Conservation (phyloP, 2,888 invertebrate genomes). For the Dicranocentrus wangi region DNA sequence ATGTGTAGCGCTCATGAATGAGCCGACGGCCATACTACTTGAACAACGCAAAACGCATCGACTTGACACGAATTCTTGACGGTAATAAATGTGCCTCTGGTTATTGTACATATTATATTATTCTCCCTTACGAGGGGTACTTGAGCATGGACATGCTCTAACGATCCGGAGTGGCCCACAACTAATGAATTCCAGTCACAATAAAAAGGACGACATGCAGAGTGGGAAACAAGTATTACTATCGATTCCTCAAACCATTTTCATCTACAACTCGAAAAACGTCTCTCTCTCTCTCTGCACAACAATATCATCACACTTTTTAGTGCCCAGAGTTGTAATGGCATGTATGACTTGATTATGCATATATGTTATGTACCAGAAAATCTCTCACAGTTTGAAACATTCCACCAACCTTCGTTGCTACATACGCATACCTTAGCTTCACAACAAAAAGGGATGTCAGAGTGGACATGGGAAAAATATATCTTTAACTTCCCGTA, state of each 20-base stretch:
- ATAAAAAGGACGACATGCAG: constrained; percentile 51
- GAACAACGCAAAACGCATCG: too few species aligned
- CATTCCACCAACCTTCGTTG: too few species aligned
- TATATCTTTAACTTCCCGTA: constrained; percentile 15
- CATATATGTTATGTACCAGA: too few species aligned
- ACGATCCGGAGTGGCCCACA: constrained; percentile 3
- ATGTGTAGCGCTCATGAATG: not conserved
- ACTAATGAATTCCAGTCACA: constrained; percentile 37
- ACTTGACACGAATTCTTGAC: too few species aligned
- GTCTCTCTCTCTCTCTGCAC: not conserved
- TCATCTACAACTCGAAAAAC: too few species aligned
- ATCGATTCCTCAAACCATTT: constrained; percentile 16
- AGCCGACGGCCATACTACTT: too few species aligned
- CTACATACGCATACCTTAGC: not conserved
- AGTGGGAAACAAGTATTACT: constrained; percentile 44
- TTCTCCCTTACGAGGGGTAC: too few species aligned
- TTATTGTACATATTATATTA: too few species aligned
- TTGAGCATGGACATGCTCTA: not conserved
- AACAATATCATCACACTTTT: not conserved
- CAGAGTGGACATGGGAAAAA: constrained; percentile 22
- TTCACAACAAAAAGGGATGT: not conserved
- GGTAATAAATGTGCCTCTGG: too few species aligned
- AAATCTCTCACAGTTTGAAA: constrained; percentile 20
- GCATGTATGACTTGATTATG: constrained; percentile 56
- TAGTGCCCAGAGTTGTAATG: constrained; percentile 41